These are phyloP conservation scores for Perithous albicinctus DNA, from an alignment of 2,888 invertebrate genomes.

Conservation along the genomic window DNA sequence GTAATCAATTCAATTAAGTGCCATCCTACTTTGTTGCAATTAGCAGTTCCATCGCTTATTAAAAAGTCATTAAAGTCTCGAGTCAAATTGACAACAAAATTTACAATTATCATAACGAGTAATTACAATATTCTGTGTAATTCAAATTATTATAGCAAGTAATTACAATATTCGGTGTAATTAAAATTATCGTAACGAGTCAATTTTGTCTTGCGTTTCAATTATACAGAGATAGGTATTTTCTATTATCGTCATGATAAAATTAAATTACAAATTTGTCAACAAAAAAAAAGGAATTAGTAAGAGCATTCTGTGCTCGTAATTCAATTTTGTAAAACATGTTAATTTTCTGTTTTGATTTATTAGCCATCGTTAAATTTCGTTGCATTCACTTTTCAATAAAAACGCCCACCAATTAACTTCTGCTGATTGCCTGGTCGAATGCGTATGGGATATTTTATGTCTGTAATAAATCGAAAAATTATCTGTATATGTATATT, in stretches of 20 bases:
- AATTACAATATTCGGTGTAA: neutral
- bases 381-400: neutral
- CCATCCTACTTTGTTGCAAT: constrained; percentile 4
- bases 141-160: too few species aligned
- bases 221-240: neutral
- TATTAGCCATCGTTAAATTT: neutral
- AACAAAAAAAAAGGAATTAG: neutral
- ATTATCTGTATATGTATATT: too few species aligned
- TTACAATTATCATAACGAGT: too few species aligned
- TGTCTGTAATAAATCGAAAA: too few species aligned
- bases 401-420: constrained; percentile 12
- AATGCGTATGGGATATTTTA: neutral
- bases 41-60: constrained; percentile 1
- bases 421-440: neutral
- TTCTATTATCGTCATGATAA: neutral
- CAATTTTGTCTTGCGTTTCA: neutral
- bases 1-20: constrained; percentile 27
- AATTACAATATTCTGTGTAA: neutral
- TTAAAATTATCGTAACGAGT: neutral
- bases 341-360: neutral
- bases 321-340: neutral
- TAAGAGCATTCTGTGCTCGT: neutral
- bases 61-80: neutral
- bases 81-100: too few species aligned
- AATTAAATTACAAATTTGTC: neutral